Evolutionary conservation across 2,888 invertebrate species (phyloP), one percentile per base, ranked within the genome.

Genomic region (Deilephila porcellus): DNA sequence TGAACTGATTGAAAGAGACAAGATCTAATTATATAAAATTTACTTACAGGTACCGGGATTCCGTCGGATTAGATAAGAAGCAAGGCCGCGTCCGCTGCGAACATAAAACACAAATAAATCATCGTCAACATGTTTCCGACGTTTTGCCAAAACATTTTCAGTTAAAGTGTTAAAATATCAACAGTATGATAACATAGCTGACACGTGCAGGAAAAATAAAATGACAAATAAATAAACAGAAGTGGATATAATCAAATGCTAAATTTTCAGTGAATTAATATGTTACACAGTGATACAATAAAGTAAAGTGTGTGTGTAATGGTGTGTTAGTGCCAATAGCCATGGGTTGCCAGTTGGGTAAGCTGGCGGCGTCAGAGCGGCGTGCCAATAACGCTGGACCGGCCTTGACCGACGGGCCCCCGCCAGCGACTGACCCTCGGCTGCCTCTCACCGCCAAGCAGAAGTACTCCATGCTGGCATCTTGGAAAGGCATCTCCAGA

Each of bases 401-500:
- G 60, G 87, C 80, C 17, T 71, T 92, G 74, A 95, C 95, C 34
- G 96, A 96, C 78, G 96, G 90, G 8, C 96, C 96, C 0, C 97
- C 97, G 0, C 96, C 96, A 5, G 95, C 96, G 52, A 96, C 96
- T 53, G 98, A 98, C 88, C 97, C 97, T 0, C 93, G 97, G 82
- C 95, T 98, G 76, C 98, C 98, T 0, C 95, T 98, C 75, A 98
- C 97, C 0, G 97, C 97, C 29, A 97, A 97, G 87, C 98, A 98
- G 95, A 98, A 97, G 92, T 98, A 97, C 92, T 97, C 96, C 81
- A 97, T 98, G 95, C 95, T 97, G 79, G 98, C 98, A 1, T 98
- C 98, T 17, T 98, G 98, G 98, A 98, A 98, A 86, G 98, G 97
- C 45, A 98, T 98, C 82, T 97, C 97, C 79, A 95, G 98, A 79